Conservation (phyloP, 1,140 invertebrate species). For the Drosophila repletoides region DNA sequence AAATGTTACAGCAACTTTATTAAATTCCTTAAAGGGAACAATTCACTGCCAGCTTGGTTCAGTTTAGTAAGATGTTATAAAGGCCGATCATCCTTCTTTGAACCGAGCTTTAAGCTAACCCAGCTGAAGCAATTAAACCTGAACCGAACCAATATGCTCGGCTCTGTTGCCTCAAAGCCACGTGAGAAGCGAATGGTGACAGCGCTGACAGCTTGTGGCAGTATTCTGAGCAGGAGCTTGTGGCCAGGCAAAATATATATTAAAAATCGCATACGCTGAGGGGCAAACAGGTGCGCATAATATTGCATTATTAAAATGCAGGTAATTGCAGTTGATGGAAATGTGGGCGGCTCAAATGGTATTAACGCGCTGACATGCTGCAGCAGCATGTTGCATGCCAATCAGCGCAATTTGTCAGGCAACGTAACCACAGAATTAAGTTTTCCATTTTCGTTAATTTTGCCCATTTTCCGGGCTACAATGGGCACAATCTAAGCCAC, state of each 20-base stretch:
- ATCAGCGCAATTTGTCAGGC: conserved; percentile 56
- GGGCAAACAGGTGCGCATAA: neutral
- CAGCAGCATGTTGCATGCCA: conserved; percentile 52
- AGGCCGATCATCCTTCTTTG: too few relatives aligned
- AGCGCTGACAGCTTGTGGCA: too few relatives aligned
- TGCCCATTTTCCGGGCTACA: neutral
- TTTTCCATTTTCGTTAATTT: conserved; percentile 25
- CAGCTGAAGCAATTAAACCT: too few relatives aligned
- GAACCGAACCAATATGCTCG: too few relatives aligned
- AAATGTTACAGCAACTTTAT: too few relatives aligned
- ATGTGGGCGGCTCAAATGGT: conserved; percentile 18
- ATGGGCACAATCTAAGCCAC: conserved; percentile 30
- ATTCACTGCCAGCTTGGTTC: too few relatives aligned
- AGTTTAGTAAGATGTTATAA: too few relatives aligned
- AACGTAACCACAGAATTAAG: conserved; percentile 51
- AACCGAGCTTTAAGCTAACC: too few relatives aligned
- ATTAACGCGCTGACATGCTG: conserved; percentile 23
- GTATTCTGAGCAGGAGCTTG: neutral
- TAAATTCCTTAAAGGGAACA: too few relatives aligned
- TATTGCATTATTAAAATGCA: conserved; percentile 34
- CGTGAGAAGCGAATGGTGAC: too few relatives aligned
- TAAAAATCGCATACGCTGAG: neutral
- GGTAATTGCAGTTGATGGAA: conserved; percentile 13
- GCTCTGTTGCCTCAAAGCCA: too few relatives aligned
- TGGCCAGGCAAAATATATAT: conserved; percentile 15